Base-by-base conservation (phyloP, 1,140 invertebrate genomes). In the Bombus haemorrhoidalis region DNA sequence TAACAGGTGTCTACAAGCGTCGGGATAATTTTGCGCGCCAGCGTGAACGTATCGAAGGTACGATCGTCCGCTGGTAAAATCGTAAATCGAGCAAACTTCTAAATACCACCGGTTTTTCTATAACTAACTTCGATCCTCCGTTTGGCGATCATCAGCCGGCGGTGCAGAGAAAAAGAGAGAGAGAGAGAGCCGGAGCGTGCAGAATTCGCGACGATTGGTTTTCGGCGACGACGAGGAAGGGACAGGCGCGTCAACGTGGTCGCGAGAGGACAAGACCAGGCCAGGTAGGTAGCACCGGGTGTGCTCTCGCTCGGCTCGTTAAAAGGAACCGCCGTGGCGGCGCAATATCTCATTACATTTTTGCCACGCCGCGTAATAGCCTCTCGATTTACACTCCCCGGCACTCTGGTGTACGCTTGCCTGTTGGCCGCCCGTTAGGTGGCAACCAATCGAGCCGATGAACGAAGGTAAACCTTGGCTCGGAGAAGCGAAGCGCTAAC, bases 321-420 rank as follows among this genome's bases (percentile, higher is more conserved):
- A 89, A 91, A 91, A 87, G 85, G 53, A 87, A 90, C 87, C 84
- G 89, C 89, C 86, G 81, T 79, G 68, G 62, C 89, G 87, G 76
- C 62, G 90, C 86, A 89, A 91, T 91, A 92, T 87, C 90, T 92
- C 92, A 92, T 92, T 91, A 92, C 85, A 91, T 91, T 92, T 92
- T 91, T 92, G 87, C 86, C 80, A 86, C 78, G 83, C 85, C 68
- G 73, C 88, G 86, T 92, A 92, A 92, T 92, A 88, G 91, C 90
- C 91, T 91, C 88, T 91, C 91, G 91, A 93, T 93, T 92, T 93
- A 91, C 91, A 89, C 92, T 89, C 69, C 10, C 10, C 41, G 57
- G 15, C 62, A 28, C 6, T 62, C 22, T 41, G 87, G 64, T 78
- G 69, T 69, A 68, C 78, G 59, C 53, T 34, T 12, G 62, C 18